Evolutionary conservation across 2,113 vertebrate species (phyloP).

Genomic region (Gadus chalcogrammus): DNA sequence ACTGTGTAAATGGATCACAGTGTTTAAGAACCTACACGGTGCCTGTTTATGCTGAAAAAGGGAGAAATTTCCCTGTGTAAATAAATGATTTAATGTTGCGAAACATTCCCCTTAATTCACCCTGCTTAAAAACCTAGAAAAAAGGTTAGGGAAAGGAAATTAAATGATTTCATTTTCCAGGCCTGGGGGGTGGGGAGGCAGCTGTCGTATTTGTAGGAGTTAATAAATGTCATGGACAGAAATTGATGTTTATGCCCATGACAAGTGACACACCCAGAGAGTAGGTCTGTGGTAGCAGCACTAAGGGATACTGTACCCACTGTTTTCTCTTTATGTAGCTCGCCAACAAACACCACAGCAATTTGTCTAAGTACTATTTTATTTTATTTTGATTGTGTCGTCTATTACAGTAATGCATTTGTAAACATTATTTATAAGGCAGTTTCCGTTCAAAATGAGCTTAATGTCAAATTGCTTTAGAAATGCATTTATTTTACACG

Average conservation of each 20-base stretch:
- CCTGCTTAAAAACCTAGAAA: constrained; percentile 22
- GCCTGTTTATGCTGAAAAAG: constrained; percentile 50
- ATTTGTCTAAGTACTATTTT: neutral
- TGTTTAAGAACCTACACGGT: constrained; percentile 38
- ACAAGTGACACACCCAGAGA: constrained; percentile 50
- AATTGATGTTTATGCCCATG: constrained; percentile 60
- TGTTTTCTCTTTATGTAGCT: constrained; percentile 23
- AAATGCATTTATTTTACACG: no score
- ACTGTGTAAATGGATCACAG: constrained; percentile 63
- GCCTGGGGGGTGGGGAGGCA: constrained; percentile 11
- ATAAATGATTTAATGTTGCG: constrained; percentile 68
- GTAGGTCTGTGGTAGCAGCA: constrained; percentile 24
- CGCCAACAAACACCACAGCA: neutral
- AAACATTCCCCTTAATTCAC: constrained; percentile 63
- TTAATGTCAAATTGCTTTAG: no score
- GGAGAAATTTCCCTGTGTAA: constrained; percentile 60
- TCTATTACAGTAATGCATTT: no score
- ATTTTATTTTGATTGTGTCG: no score
- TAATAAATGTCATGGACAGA: constrained; percentile 67
- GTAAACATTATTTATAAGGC: no score
- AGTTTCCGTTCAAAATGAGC: no score
- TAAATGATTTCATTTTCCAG: constrained; percentile 72
- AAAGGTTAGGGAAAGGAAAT: constrained; percentile 58
- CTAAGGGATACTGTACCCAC: constrained; percentile 41
- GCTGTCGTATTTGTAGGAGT: constrained; percentile 58